Evolutionary conservation across 2,113 vertebrate genomes (phyloP).

Genomic region (Callospermophilus lateralis): DNA sequence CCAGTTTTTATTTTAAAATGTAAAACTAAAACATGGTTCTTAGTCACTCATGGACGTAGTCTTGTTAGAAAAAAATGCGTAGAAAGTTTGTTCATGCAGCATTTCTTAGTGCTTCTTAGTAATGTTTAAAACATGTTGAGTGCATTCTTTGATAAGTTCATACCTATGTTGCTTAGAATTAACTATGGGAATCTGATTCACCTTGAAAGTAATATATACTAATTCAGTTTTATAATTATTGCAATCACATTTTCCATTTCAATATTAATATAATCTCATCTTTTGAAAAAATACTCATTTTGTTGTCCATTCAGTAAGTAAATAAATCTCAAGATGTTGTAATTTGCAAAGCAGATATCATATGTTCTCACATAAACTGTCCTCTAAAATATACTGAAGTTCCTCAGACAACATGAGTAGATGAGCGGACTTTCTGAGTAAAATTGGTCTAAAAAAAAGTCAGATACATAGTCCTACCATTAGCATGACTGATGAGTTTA

Average conservation of each 20-base stretch:
- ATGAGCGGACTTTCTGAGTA: background rate
- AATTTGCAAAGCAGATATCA: background rate
- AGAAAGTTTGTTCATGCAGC: background rate
- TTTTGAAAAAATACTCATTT: constrained; percentile 13
- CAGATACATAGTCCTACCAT: background rate
- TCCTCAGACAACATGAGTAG: background rate
- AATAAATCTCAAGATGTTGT: background rate
- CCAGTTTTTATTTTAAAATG: background rate
- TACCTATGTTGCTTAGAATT: background rate
- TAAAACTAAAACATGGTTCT: background rate
- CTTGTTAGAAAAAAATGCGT: background rate
- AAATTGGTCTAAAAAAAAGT: background rate
- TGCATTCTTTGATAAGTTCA: background rate
- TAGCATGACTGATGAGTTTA: background rate
- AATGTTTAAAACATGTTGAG: background rate
- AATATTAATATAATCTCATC: background rate
- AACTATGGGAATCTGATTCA: background rate
- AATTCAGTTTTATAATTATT: background rate
- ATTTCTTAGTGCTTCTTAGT: background rate
- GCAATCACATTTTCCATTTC: background rate
- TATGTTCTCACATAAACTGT: background rate
- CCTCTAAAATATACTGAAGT: background rate
- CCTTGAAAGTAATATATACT: background rate
- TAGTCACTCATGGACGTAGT: background rate
- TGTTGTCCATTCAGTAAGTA: background rate